Base-by-base conservation (phyloP, 2,888 invertebrate species). In the Stratiomys singularior region DNA sequence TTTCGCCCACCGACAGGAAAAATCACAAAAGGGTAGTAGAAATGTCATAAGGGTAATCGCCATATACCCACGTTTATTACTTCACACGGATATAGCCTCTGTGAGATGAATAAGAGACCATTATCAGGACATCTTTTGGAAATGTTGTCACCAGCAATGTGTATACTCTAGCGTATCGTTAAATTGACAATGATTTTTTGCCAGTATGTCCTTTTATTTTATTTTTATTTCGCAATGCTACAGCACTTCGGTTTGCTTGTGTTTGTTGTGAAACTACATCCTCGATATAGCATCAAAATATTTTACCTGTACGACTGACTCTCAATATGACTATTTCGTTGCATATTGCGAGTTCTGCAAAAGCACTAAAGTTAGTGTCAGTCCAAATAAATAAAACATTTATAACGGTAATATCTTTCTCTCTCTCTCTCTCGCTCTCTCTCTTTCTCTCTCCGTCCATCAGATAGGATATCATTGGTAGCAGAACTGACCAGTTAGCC, bases 101-200 rank as follows among this genome's bases (percentile, higher is more conserved):
- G 37, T 5, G 37, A 37, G 37, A 37, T 37, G 37, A 37, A 9
- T 3, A 37, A 3, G 37, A 37, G 37, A 37, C 37, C 9, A 37
- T 37, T 9, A 9, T 37, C 37, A 37, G 37, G 37, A 37, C 37
- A 37, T 37, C 52, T 21, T 11, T 58, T 58, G 18, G 58, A 2
- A 37, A 37, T 9, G 58, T 9, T 9, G 63, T 1, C 5, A 37
- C n/a, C 44, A 37, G 37, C n/a, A 66, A 66, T 66, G 37, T 5
- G 3, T 30, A 66, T 37, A 66, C 66, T 44, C 66, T 18, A 9
- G 66, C n/a, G 66, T 66, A 66, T 66, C 37, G 66, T 66, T 66
- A 66, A 66, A 66, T 66, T 66, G 66, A 30, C 37, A 30, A 66
- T 66, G 37, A 30, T 44, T 66, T 52, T 66, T 66, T 66, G 3